Evolutionary conservation across 2,888 invertebrate genomes (phyloP), one percentile per base, ranked within the genome.

Genomic region (Drosophila melanosoma): DNA sequence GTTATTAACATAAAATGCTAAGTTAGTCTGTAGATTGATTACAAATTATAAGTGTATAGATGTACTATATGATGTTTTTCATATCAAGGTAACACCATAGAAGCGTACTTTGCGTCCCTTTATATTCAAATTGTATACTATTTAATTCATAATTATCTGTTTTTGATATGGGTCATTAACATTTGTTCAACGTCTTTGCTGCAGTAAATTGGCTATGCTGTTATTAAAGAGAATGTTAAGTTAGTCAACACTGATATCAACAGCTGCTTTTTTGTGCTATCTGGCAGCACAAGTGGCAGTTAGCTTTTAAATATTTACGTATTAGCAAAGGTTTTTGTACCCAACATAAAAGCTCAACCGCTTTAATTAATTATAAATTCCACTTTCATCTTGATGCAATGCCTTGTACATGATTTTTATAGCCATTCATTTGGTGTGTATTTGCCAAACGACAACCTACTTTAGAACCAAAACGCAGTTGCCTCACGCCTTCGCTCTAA

Each of bases 381-480:
- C 32, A 78, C 86, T 90, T 89, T 90, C 90, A 89, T 89, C 88
- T 89, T 83, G 88, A 89, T 89, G 79, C 89, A 90, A 90, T 89
- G 90, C 85, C 78, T 80, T 32, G 20, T 49, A 38, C 23, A 35
- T 60, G 48, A 38, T 53, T 38, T 64, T 64, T 54, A 65, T 59
- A 60, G 49, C 53, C 74, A 70, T 74, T 70, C 77, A 74, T 63
- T 60, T 57, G 48, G 15, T 42, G 56, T 36, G 53, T 89, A 82
- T 87, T 89, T 87, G 74, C 89, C 76, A 74, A 89, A 72, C 65
- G 69, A 49, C 77, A 86, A 87, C 87, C 87, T 87, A 90, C 74
- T 79, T 87, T 80, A 29, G 64, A 42, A 48, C 69, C 69, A 63
- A 71, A 69, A 59, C 71, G 61, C 69, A 63, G 62, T 42, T 59